Conservation (phyloP, 2,797 vertebrate species). For the Centropyge bicolor region DNA sequence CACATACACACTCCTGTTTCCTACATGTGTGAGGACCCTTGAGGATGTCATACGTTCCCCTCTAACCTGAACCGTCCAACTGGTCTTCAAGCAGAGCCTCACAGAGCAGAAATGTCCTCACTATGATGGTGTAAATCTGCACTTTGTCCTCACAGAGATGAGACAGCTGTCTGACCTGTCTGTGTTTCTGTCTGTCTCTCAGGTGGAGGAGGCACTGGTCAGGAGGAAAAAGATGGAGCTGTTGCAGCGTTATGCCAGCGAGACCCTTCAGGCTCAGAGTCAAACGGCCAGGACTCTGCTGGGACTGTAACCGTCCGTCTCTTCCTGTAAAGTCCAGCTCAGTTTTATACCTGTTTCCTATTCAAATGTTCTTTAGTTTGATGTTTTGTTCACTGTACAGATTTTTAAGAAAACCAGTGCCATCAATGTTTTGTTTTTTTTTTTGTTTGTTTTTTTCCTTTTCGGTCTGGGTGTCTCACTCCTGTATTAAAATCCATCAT, state of each 20-base stretch:
- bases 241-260: constrained; percentile 95
- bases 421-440: too few relatives aligned
- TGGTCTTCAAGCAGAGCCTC: too few relatives aligned
- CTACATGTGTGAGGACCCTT: too few relatives aligned
- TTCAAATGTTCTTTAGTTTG: constrained; percentile 32
- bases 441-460: neutral
- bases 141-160: constrained; percentile 91
- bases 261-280: constrained; percentile 94
- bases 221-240: constrained; percentile 98
- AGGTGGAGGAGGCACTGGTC: constrained; percentile 97
- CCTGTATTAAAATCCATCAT: too few relatives aligned
- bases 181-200: constrained; percentile 41
- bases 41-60: too few relatives aligned
- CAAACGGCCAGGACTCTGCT: constrained; percentile 92
- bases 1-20: neutral
- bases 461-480: too few relatives aligned
- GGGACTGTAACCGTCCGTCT: constrained; percentile 85
- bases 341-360: constrained; percentile 48
- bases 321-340: constrained; percentile 24
- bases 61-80: too few relatives aligned
- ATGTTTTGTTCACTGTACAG: neutral
- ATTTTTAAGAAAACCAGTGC: too few relatives aligned
- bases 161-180: constrained; percentile 35
- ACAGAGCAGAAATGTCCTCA: too few relatives aligned
- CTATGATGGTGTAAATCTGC: neutral